phyloP scores from a whole-genome alignment of 2,888 invertebrate genomes.

The Conus canariensis region DNA sequence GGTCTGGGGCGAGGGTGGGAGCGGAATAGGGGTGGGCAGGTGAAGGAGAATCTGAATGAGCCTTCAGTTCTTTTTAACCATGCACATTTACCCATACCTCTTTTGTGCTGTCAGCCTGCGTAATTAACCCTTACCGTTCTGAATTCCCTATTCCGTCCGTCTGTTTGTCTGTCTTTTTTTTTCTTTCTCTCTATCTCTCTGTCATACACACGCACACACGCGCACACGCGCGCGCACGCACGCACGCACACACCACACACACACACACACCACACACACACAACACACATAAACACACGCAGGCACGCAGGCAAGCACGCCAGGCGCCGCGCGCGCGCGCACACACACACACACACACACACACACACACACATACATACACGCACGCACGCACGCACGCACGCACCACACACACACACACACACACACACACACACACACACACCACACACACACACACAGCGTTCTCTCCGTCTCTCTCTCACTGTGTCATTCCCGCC shows the following conservation, averaged over 20 bases:
- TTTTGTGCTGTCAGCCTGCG: no score
- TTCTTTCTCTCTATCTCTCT: background rate
- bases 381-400: background rate
- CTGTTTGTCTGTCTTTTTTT: no score
- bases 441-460: background rate
- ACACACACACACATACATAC: background rate
- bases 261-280: constrained; percentile 26
- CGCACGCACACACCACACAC: background rate
- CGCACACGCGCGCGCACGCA: background rate
- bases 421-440: background rate
- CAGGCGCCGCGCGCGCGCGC: background rate
- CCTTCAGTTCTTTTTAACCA: no score
- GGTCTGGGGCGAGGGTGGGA: no score
- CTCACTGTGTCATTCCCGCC: background rate
- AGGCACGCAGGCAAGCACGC: background rate
- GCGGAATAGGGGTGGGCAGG: no score
- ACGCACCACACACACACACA: constrained; percentile 15
- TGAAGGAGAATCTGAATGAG: no score
- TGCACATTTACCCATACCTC: no score
- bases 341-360: background rate
- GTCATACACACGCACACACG: background rate
- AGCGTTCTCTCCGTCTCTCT: background rate
- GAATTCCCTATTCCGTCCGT: no score
- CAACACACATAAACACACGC: background rate
- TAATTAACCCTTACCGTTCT: no score